These are phyloP conservation scores for Microcebus ravelobensis DNA, from an alignment of 2,113 vertebrate genomes.

Conservation along the genomic window DNA sequence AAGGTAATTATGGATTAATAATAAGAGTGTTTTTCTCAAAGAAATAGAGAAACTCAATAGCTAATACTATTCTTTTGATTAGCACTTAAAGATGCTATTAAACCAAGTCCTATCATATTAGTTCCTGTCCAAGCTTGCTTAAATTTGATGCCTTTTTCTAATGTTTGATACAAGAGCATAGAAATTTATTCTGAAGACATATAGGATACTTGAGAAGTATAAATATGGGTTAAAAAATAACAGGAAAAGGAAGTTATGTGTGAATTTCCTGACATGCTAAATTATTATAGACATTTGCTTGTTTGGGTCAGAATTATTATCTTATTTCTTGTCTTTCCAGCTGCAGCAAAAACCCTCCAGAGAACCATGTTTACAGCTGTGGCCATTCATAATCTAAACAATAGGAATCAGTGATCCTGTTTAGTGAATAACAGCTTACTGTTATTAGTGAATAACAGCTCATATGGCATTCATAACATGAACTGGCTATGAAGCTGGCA, in stretches of 20 bases:
- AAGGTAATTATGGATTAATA: not conserved
- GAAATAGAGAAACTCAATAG: not conserved
- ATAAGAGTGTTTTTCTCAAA: slow-evolving; percentile 7
- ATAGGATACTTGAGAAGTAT: not conserved
- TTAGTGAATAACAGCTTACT: not conserved
- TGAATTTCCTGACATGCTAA: not conserved
- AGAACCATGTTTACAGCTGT: slow-evolving; percentile 43
- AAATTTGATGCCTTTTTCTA: slow-evolving; percentile 1
- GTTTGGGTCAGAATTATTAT: slow-evolving; percentile 43
- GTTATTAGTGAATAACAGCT: not conserved
- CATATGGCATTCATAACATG: not conserved
- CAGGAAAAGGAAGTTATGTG: not conserved
- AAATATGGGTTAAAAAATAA: slow-evolving; percentile 14
- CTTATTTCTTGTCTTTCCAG: slow-evolving; percentile 55
- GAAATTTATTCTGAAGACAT: not conserved
- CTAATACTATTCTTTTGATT: slow-evolving; percentile 1
- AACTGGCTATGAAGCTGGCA: not conserved
- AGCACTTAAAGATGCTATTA: slow-evolving; percentile 15
- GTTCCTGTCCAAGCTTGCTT: not conserved
- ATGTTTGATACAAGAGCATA: not conserved
- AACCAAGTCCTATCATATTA: not conserved
- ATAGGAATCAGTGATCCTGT: slow-evolving; percentile 5
- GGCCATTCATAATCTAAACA: slow-evolving; percentile 12
- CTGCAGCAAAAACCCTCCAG: not conserved
- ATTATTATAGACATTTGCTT: slow-evolving; percentile 8